These are phyloP conservation scores for Epinephelus lanceolatus DNA, from an alignment of 2,113 vertebrate species.

Conservation along the genomic window DNA sequence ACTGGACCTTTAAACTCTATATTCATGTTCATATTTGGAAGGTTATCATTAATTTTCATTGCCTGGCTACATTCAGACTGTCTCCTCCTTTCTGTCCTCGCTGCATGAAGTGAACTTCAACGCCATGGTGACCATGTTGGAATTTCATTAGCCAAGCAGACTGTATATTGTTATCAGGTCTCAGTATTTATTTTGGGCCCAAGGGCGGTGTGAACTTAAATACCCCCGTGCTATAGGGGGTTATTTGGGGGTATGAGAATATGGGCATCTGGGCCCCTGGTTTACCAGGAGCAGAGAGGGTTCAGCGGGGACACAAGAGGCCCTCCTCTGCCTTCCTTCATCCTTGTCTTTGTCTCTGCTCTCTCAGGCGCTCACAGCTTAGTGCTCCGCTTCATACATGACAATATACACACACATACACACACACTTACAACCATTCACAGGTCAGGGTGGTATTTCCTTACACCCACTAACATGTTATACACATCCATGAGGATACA, in stretches of 20 bases:
- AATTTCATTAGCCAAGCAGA: conserved; percentile 76
- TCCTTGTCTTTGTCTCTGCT: conserved; percentile 67
- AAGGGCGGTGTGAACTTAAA: conserved; percentile 53
- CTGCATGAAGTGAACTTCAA: conserved; percentile 47
- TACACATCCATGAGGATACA: conserved; percentile 14
- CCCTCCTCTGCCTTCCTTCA: conserved; percentile 46
- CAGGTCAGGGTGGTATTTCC: conserved; percentile 35
- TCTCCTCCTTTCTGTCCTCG: conserved; percentile 25
- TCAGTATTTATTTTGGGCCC: conserved; percentile 54
- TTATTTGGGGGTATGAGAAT: conserved; percentile 49
- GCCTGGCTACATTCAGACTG: conserved; percentile 8
- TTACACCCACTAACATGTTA: conserved; percentile 39
- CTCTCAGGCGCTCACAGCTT: conserved; percentile 65
- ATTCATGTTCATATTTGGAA: conserved; percentile 33
- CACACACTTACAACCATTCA: conserved; percentile 37
- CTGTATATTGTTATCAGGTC: conserved; percentile 62
- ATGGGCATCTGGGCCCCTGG: conserved; percentile 43
- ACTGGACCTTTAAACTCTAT: background rate
- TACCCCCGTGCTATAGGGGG: conserved; percentile 45
- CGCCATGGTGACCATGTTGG: conserved; percentile 64
- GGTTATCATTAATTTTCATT: conserved; percentile 13
- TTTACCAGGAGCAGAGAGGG: conserved; percentile 21
- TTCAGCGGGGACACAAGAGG: conserved; percentile 61
- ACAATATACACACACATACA: conserved; percentile 58
- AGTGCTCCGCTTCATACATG: conserved; percentile 65